Evolutionary conservation across 2,113 vertebrate genomes (phyloP).

Genomic region (Prunella fulvescens): DNA sequence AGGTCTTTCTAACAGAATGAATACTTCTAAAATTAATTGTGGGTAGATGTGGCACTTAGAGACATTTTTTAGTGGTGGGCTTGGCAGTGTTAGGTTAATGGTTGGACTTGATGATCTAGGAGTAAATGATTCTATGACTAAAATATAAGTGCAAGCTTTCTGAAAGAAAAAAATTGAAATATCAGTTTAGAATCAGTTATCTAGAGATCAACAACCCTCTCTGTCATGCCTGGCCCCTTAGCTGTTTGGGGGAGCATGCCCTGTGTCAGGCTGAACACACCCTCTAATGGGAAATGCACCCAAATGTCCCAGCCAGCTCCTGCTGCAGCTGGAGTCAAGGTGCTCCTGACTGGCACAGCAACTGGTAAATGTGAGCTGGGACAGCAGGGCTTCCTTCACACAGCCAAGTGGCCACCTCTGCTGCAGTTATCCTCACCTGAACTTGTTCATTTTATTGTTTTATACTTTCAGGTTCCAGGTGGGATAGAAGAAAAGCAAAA

Average conservation of each 20-base stretch:
- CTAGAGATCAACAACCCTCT: not conserved
- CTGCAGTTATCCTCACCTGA: not conserved
- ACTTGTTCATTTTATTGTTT: not conserved
- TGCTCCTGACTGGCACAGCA: accelerated
- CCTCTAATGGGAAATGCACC: not conserved
- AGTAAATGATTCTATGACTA: not conserved
- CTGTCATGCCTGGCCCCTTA: not conserved
- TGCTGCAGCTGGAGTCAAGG: not conserved
- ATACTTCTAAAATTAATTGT: not conserved
- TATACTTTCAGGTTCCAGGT: not conserved
- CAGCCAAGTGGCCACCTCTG: not conserved
- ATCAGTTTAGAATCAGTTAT: not conserved
- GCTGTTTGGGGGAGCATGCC: accelerated
- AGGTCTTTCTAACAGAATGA: not conserved
- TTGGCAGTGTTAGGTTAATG: not conserved
- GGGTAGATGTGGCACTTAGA: not conserved
- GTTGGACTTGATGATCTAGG: not conserved
- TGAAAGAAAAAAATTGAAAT: not conserved
- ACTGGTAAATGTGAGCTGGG: not conserved
- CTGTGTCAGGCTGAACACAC: not conserved
- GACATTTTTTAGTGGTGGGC: not conserved
- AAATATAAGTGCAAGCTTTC: not conserved
- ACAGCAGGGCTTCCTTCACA: not conserved
- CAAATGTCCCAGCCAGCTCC: not conserved
- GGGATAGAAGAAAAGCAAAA: not conserved